Base-by-base conservation (phyloP, 1,140 invertebrate species). In the Elymnias hypermnestra region DNA sequence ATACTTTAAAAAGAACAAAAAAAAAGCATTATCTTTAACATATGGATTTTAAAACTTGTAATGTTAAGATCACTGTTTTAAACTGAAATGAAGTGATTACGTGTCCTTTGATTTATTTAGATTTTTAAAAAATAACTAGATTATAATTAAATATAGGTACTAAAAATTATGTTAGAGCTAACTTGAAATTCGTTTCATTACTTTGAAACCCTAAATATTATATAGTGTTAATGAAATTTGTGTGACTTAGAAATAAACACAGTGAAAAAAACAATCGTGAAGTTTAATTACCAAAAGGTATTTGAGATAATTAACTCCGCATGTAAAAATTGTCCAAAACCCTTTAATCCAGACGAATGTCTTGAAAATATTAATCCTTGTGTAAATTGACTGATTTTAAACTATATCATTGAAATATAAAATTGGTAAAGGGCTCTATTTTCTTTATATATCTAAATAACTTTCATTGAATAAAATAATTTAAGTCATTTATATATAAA, bases 91-190 rank as follows among this genome's bases (percentile, higher is more conserved):
- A 52, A 45, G 31, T 10, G 4, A 12, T n/a, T 35, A 43, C 40
- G 65, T 63, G 55, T 65, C 66, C 65, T 63, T 63, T 72, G 31
- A 61, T 53, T 43, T 55, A 54, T 36, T 19, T 37, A 15, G 35
- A 41, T 28, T 36, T 35, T 19, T 29, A 23, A 23, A 48, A 23
- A 40, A 3, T 31, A 41, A 26, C 1, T 45, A 38, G 29, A 22
- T 44, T 48, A 40, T 19, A 23, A 13, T 21, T 49, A 41, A 38
- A 15, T 9, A 10, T 44, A 44, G 21, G 41, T 48, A 18, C 29
- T 49, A n/a, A 36, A 49, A 49, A 42, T 48, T 49, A 48, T 41
- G 46, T 49, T 25, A 40, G 41, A 41, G 7, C 36, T 28, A 48
- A 47, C 10, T 29, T 48, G 8, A 15, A 14, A 26, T n/a, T 25